phyloP scores from a whole-genome alignment of 2,888 invertebrate species.

The Theodoxus fluviatilis region DNA sequence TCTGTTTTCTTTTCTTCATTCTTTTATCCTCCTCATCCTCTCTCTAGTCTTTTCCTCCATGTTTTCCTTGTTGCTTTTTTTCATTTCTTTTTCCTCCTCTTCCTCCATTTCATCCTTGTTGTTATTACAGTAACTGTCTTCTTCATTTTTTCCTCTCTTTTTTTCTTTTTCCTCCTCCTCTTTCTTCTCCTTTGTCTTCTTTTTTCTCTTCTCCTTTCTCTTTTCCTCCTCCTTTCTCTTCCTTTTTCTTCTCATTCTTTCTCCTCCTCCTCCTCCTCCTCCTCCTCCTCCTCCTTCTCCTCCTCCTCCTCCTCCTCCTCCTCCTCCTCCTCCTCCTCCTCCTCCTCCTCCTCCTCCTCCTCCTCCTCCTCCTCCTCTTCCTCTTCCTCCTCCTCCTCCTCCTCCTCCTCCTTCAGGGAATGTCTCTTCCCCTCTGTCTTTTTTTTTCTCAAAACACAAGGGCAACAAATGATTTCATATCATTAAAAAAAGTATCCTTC shows the following conservation, averaged over 20 bases:
- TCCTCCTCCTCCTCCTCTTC: not conserved
- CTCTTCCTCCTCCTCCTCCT: not conserved
- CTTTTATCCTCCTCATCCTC: too few species aligned
- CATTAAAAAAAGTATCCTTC: too few species aligned
- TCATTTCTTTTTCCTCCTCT: not conserved
- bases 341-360: not conserved
- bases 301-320: not conserved
- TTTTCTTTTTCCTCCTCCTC: not conserved
- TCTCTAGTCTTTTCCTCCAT: not conserved
- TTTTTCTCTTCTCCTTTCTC: not conserved
- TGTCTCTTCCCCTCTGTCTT: not conserved
- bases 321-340: not conserved
- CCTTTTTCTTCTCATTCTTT: not conserved
- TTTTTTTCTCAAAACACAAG: not conserved
- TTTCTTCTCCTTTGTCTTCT: not conserved
- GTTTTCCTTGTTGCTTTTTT: not conserved
- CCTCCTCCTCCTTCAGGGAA: not conserved
- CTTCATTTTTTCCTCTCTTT: slow-evolving; percentile 2
- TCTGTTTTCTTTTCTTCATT: too few species aligned
- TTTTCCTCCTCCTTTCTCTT: not conserved
- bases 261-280: not conserved
- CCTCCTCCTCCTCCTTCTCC: slow-evolving; percentile 1
- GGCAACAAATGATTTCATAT: not conserved
- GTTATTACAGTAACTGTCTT: too few species aligned
- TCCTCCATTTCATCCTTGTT: too few species aligned